These are phyloP conservation scores for Mixornis gularis DNA, from an alignment of 2,113 vertebrate species.

Conservation along the genomic window DNA sequence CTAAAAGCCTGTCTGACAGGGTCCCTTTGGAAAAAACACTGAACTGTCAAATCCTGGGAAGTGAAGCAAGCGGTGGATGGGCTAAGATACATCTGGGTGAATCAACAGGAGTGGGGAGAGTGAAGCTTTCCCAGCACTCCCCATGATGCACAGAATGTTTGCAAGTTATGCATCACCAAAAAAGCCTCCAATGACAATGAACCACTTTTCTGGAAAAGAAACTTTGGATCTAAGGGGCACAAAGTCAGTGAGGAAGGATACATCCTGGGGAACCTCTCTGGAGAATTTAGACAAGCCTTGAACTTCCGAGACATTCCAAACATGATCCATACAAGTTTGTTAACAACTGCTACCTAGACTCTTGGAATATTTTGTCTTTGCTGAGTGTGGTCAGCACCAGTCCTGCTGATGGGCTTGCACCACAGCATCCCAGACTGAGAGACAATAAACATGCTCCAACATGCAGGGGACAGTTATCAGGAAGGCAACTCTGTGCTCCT, in stretches of 20 bases:
- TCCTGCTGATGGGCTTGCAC: not conserved
- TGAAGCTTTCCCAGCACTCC: not conserved
- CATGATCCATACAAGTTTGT: not conserved
- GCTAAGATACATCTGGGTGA: not conserved
- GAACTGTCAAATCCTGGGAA: not conserved
- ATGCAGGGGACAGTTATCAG: not conserved
- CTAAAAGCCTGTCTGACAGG: not conserved
- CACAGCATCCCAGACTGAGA: not conserved
- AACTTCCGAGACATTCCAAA: not conserved
- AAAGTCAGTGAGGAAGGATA: not conserved
- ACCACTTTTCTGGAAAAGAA: not conserved
- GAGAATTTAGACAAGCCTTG: not conserved
- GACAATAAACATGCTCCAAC: not conserved
- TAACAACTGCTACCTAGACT: not conserved
- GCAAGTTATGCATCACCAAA: not conserved
- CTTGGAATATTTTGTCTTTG: not conserved
- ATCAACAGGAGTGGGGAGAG: not conserved
- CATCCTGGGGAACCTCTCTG: rapidly evolving
- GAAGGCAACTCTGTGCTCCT: not conserved
- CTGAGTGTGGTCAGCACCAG: not conserved
- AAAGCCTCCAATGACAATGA: not conserved
- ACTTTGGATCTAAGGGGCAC: not conserved
- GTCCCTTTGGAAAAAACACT: not conserved
- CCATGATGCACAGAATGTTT: not conserved
- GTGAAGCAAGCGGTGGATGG: not conserved